Base-by-base conservation (phyloP, 2,113 vertebrate genomes). In the Percopsis transmontana region DNA sequence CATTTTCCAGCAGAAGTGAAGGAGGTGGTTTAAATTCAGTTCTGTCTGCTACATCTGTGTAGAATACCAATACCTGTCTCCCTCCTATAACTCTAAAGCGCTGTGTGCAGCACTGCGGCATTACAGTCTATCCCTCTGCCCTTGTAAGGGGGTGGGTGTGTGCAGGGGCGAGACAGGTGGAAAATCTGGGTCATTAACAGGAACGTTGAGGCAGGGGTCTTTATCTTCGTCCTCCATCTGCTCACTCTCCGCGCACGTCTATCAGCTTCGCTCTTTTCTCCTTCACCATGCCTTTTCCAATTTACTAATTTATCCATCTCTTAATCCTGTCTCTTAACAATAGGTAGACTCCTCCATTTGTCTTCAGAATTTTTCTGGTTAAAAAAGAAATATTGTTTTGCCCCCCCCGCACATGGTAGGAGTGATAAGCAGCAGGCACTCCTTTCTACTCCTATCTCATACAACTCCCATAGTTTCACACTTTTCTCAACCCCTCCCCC, bases 71-170 rank as follows among this genome's bases (percentile, higher is more conserved):
- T 52, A 55, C 42, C 38, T 15, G 50, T 27, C 41, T 18, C 39
- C 39, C 8, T 55, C 12, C 12, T 8, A 56, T 0, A 16, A 48
- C 8, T 55, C 33, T 14, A 52, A 42, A 55, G 58, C 13, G 24
- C 39, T 27, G 51, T n/a, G 27, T 70, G 69, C 68, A 82, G 80
- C 72, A 81, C 56, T 85, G 77, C 68, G 50, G 50, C 73, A 80
- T 58, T 42, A 70, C 68, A 45, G 53, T 63, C 68, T 27, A 67
- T 70, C 47, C 24, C 56, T 40, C 7, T 68, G 60, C 21, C 54
- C 62, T 48, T 70, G 51, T 53, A 3, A 21, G 18, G 1, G 4
- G 8, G 47, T 47, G 24, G 24, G 23, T 23, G 51, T 23, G 21
- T 45, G 7, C 57, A 10, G 56, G 14, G 70, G 14, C 19, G 44